Evolutionary conservation across 2,888 invertebrate genomes (phyloP).

Genomic region (Phanerotoma sp.): DNA sequence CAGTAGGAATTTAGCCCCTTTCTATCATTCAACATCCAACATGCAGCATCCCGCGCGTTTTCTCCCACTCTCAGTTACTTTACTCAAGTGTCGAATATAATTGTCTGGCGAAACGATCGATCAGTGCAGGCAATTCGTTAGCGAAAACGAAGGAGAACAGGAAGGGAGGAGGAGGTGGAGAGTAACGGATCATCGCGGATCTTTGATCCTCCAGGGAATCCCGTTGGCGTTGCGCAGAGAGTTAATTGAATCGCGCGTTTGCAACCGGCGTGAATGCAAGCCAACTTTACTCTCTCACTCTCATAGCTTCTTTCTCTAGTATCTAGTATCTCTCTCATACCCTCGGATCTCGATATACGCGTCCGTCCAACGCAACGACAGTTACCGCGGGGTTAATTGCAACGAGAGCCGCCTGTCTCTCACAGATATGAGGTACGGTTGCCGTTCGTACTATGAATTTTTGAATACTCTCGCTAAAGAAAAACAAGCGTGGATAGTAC

Average conservation of each 20-base stretch:
- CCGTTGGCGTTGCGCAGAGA: slow-evolving; percentile 32
- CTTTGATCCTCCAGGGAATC: slow-evolving; percentile 37
- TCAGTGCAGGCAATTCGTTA: slow-evolving; percentile 4
- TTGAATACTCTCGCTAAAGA: slow-evolving; percentile 8
- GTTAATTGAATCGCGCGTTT: slow-evolving; percentile 35
- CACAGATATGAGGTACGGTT: slow-evolving; percentile 16
- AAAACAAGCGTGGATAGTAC: background rate
- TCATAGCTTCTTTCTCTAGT: background rate
- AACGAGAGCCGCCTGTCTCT: slow-evolving; percentile 22
- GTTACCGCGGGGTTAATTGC: slow-evolving; percentile 28
- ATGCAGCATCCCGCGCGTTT: too few species aligned
- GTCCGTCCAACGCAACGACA: slow-evolving; percentile 22
- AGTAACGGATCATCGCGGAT: slow-evolving; percentile 34
- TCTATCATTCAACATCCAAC: too few species aligned
- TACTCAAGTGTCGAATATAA: slow-evolving; percentile 28
- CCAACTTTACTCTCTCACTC: slow-evolving; percentile 27
- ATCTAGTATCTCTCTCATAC: background rate
- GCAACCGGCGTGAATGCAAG: slow-evolving; percentile 35
- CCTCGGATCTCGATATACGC: background rate
- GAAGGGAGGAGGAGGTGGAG: too few species aligned
- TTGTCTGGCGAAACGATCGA: slow-evolving; percentile 2
- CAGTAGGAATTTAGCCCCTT: background rate
- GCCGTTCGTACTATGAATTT: slow-evolving; percentile 15
- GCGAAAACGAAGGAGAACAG: slow-evolving; percentile 4
- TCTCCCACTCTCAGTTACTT: background rate